These are phyloP conservation scores for Furnarius figulus DNA, from an alignment of 2,113 vertebrate species.

Conservation along the genomic window DNA sequence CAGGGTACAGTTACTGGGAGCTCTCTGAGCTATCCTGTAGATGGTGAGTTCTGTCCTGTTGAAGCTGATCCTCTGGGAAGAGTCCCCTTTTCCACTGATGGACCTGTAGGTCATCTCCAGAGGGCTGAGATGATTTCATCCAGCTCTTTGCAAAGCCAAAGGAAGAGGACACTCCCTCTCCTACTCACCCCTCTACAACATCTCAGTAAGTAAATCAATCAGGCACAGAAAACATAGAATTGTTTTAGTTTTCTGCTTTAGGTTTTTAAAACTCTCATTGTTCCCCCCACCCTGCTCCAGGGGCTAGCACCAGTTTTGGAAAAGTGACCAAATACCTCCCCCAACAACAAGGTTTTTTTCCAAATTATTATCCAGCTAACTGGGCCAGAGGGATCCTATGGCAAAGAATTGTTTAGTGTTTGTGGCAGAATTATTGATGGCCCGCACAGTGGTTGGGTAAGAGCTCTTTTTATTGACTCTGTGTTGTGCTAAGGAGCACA, in stretches of 20 bases:
- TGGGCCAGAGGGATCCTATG: neutral
- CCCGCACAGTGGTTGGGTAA: neutral
- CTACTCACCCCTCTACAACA: neutral
- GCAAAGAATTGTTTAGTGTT: neutral
- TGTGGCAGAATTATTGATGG: neutral
- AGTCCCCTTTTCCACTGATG: neutral
- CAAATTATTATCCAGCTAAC: neutral
- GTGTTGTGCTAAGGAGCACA: neutral
- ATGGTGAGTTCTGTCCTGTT: neutral
- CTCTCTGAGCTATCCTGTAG: neutral
- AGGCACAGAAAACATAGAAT: neutral
- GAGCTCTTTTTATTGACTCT: neutral
- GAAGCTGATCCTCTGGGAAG: neutral
- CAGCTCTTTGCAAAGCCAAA: neutral
- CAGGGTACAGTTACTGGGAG: accelerated
- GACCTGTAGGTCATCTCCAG: neutral
- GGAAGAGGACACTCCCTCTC: neutral
- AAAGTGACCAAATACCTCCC: neutral
- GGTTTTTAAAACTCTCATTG: neutral
- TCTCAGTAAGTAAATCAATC: neutral
- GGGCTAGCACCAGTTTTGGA: neutral
- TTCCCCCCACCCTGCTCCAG: neutral
- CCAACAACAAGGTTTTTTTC: neutral
- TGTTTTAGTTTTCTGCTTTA: neutral
- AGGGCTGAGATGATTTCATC: neutral